phyloP scores from a whole-genome alignment of 2,888 invertebrate species.

The Therioaphis trifolii region DNA sequence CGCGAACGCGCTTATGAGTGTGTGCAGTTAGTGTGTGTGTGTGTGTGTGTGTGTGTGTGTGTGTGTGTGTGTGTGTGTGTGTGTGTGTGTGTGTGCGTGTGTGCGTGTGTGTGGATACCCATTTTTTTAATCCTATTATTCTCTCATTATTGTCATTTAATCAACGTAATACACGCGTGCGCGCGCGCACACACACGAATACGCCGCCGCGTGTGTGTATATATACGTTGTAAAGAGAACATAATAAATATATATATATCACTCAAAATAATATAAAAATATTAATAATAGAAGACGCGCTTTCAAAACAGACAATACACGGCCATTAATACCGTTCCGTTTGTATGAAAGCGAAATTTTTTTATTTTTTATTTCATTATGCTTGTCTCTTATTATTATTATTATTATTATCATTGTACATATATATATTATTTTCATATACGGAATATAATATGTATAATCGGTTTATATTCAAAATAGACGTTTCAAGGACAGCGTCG shows the following conservation, averaged over 20 bases:
- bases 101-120: slow-evolving; percentile 35
- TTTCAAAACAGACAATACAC: slow-evolving; percentile 63
- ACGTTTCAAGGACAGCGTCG: slow-evolving; percentile 59
- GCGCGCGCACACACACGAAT: neutral
- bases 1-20: neutral
- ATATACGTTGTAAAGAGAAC: slow-evolving; percentile 41
- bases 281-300: slow-evolving; percentile 62
- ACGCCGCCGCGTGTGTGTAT: neutral
- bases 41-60: no score
- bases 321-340: slow-evolving; percentile 62
- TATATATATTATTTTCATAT: slow-evolving; percentile 34
- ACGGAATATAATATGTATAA: slow-evolving; percentile 61
- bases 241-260: slow-evolving; percentile 33
- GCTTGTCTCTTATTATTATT: slow-evolving; percentile 60
- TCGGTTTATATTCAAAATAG: slow-evolving; percentile 63
- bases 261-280: slow-evolving; percentile 50
- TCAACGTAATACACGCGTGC: slow-evolving; percentile 51
- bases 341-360: slow-evolving; percentile 62
- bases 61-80: no score
- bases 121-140: slow-evolving; percentile 62
- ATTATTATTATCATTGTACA: slow-evolving; percentile 18
- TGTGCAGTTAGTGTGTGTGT: neutral
- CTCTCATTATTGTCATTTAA: slow-evolving; percentile 63
- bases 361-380: slow-evolving; percentile 51
- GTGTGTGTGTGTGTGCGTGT: no score